phyloP scores from a whole-genome alignment of 1,140 invertebrate species.

The Melanaphis sacchari region DNA sequence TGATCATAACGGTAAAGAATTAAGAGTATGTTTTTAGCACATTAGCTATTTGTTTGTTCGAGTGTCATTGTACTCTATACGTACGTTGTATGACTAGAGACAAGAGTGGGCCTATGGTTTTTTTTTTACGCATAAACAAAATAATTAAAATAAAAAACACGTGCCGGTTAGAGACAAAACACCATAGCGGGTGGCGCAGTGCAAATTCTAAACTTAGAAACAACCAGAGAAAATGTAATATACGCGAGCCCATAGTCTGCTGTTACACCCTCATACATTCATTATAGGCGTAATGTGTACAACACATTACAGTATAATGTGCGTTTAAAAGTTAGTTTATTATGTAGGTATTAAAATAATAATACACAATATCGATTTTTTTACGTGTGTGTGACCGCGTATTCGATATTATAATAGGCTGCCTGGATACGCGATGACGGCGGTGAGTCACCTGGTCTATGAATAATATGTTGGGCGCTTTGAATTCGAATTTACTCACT shows the following conservation, averaged over 20 bases:
- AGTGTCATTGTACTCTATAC: neutral
- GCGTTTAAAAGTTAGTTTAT: neutral
- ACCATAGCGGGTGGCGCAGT: neutral
- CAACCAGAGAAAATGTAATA: neutral
- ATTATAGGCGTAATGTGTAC: neutral
- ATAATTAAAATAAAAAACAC: neutral
- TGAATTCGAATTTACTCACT: neutral
- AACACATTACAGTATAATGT: neutral
- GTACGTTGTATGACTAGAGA: neutral
- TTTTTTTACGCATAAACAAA: neutral
- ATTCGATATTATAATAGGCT: neutral
- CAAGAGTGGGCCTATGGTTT: neutral
- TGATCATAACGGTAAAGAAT: neutral
- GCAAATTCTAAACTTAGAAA: conserved; percentile 22
- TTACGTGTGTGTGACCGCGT: neutral
- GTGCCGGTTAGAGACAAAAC: neutral
- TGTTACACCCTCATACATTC: neutral
- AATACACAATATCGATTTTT: conserved; percentile 5
- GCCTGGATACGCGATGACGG: neutral
- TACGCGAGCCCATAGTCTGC: neutral
- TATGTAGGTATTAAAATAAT: neutral
- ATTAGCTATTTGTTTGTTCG: neutral
- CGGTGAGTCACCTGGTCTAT: conserved; percentile 23
- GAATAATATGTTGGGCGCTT: neutral
- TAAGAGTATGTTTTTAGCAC: neutral